Evolutionary conservation across 2,888 invertebrate genomes (phyloP).

Genomic region (Cheilosia impressa): DNA sequence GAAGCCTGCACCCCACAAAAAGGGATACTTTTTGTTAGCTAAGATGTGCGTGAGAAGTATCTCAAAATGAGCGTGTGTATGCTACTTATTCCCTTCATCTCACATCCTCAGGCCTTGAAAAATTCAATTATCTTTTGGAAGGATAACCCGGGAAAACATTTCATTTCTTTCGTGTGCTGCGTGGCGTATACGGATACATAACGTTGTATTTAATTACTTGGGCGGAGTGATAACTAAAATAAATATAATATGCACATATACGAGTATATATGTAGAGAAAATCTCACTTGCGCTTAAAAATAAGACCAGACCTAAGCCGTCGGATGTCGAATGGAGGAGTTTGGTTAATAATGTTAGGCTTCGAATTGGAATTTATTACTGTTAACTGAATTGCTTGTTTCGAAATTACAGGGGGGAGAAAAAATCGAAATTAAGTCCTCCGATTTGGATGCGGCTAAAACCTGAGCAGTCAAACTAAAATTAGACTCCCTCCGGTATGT

Average conservation of each 20-base stretch:
- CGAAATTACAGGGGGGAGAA: conserved; percentile 11
- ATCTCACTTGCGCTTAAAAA: conserved; percentile 45
- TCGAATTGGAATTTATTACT: conserved; percentile 40
- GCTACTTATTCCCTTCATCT: conserved; percentile 1
- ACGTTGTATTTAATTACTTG: conserved; percentile 48
- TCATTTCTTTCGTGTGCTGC: conserved; percentile 2
- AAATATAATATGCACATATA: background rate
- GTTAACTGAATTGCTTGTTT: conserved; percentile 48
- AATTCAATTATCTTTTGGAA: conserved; percentile 64
- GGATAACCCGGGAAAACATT: conserved; percentile 47
- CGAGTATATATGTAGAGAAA: conserved; percentile 34
- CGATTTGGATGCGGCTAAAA: too few relatives aligned
- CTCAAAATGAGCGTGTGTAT: conserved; percentile 25
- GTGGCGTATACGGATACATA: conserved; percentile 6
- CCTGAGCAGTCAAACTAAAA: too few relatives aligned
- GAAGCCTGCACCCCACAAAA: conserved; percentile 5
- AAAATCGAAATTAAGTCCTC: background rate
- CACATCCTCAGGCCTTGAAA: conserved; percentile 41
- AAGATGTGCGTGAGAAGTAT: conserved; percentile 64
- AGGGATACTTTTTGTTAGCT: conserved; percentile 45
- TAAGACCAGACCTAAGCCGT: conserved; percentile 30
- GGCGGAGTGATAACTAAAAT: background rate
- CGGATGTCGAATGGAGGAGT: conserved; percentile 32
- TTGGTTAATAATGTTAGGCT: conserved; percentile 41
- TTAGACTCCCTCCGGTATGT: too few relatives aligned